Evolutionary conservation across 2,113 vertebrate genomes (phyloP), one percentile per base, ranked within the genome.

Genomic region (Grus americana): DNA sequence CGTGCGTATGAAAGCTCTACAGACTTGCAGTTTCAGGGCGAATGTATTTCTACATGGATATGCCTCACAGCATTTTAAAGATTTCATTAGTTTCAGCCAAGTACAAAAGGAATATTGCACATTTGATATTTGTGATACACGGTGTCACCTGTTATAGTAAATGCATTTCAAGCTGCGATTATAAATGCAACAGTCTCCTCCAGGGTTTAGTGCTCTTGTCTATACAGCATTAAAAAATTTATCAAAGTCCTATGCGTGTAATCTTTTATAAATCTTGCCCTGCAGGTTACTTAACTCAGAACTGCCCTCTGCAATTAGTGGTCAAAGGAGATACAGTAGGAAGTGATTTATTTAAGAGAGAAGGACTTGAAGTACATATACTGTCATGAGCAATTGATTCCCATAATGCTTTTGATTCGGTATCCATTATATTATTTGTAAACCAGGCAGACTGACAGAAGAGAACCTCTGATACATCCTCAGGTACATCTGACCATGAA

Each of bases 221-320:
- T 66, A 46, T 42, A 32, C 3, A 16, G 62, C 65, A 49, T 27
- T 88, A 78, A 96, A 92, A 90, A 87, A 79, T 38, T 29, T 59
- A 90, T 95, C 76, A 36, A 92, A 96, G 75, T 58, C 67, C 65
- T 59, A 4, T 15, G 58, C 2, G 5, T 87, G 55, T 70, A 78
- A 88, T 78, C 38, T 83, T 63, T 61, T 44, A 86, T 87, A 94
- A 95, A 86, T 95, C n/a, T 78, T 90, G 22, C 76, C 91, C 78
- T 73, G 58, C 52, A 68, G 61, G 79, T 91, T 90, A 84, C 86
- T 95, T 88, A 88, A 90, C 66, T 95, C 79, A 85, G 80, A 94
- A 42, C 63, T 90, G 50, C 86, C 71, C 82, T 78, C 57, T 79
- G 57, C 73, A 91, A 83, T 92, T 81, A 97, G 62, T 52, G 63